Base-by-base conservation (phyloP, 2,888 invertebrate genomes). In the Anodontia alba region DNA sequence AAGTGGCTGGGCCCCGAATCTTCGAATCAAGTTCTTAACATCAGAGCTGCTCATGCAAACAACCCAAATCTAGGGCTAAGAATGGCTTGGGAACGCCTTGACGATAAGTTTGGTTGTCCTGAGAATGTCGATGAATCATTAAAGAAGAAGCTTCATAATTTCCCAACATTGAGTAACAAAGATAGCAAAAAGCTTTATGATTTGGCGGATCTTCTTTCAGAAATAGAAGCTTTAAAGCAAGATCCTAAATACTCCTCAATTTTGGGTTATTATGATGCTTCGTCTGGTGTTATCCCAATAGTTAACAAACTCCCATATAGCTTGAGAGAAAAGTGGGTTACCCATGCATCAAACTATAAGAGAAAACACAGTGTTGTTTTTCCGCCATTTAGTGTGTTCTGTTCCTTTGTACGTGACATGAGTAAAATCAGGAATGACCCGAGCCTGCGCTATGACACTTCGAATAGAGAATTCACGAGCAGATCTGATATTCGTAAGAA, bases 71-170 rank as follows among this genome's bases (percentile, higher is more conserved):
- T 57, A 49, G 76, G 76, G 15, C 70, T 77, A 20, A 8, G n/a
- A 51, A 49, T 26, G 38, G 72, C 77, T 26, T 83, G 78, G 78
- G 51, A 75, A 20, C 38, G 77, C 31, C 46, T 83, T 17, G 80
- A 80, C 26, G 67, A 83, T 10, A 49, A 80, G 26, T 81, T 57
- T 54, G 83, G 83, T 38, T n/a, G 62, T 12, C 76, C 80, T n/a
- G 78, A 81, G 36, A 49, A 57, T 10, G 46, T 81, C 23, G 70
- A 78, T 10, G 36, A 42, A 15, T 33, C 73, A 17, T 36, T 79
- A 7, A 36, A 26, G 31, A 66, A 69, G n/a, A 78, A 72, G 57
- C 33, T 80, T 8, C 54, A 51, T 5, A 51, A 54, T 8, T 77
- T 83, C 42, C 71, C 80, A 1, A 70, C 31, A 33, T 17, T 80